phyloP scores from a whole-genome alignment of 1,140 invertebrate species.

The Triops longicaudatus region DNA sequence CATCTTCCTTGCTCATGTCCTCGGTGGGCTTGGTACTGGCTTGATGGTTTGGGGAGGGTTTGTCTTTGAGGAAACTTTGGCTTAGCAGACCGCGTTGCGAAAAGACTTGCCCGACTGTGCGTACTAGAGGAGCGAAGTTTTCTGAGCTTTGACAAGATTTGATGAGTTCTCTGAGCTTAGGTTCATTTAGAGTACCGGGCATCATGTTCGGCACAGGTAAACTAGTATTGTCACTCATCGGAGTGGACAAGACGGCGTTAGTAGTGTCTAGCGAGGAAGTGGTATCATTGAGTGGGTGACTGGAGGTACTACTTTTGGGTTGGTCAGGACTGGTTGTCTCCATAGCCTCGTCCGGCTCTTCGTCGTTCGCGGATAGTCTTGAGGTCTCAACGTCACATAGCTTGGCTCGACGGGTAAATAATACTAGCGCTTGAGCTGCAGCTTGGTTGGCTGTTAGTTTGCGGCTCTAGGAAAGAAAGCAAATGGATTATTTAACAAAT shows the following conservation, averaged over 20 bases:
- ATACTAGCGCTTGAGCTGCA: constrained; percentile 72
- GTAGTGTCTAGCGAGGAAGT: background rate
- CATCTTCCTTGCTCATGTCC: constrained; percentile 54
- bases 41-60: constrained; percentile 35
- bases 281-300: constrained; percentile 20
- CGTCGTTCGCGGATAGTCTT: background rate
- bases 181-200: constrained; percentile 50
- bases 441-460: constrained; percentile 75
- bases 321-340: background rate
- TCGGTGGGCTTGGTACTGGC: background rate
- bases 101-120: constrained; percentile 61
- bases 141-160: constrained; percentile 52
- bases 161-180: constrained; percentile 54
- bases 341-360: background rate
- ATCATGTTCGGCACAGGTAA: background rate
- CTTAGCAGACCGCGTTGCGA: constrained; percentile 59
- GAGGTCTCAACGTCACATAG: constrained; percentile 54
- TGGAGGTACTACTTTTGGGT: constrained; percentile 20
- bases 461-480: constrained; percentile 47
- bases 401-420: constrained; percentile 72
- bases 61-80: constrained; percentile 50
- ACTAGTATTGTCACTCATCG: background rate
- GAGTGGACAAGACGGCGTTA: background rate
- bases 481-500: too few species aligned
- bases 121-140: constrained; percentile 55